Percentiles rank a stretch among this genome's conserved stretches.
phyloP scores from a whole-genome alignment of 2,797 vertebrate species.

The Lagorchestes hirsutus region DNA sequence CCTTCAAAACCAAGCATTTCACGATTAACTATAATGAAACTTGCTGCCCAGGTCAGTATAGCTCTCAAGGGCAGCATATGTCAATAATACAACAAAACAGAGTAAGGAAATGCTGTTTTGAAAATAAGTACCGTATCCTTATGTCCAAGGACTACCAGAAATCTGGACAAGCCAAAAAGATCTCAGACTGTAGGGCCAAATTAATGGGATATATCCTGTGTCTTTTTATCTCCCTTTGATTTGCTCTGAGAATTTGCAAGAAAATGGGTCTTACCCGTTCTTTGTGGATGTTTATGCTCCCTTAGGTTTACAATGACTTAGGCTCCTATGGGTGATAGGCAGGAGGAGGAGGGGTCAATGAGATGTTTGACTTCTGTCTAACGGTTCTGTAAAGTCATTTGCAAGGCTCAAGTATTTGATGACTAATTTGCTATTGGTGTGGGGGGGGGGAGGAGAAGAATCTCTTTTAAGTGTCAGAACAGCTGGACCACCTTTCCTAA shows the following conservation, averaged over 20 bases:
- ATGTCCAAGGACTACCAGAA: neutral
- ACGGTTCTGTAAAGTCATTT: conserved; percentile 9
- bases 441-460: neutral
- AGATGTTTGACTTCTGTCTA: neutral
- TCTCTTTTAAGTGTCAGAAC: conserved; percentile 6
- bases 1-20: neutral
- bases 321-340: neutral
- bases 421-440: conserved; percentile 4
- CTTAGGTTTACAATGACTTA: neutral
- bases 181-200: neutral
- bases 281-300: neutral
- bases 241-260: neutral
- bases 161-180: neutral
- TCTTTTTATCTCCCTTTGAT: neutral
- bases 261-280: neutral
- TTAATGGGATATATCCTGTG: neutral
- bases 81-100: neutral
- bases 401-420: neutral
- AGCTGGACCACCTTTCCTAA: neutral
- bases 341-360: neutral
- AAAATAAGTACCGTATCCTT: neutral
- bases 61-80: neutral
- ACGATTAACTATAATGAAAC: conserved; percentile 4
- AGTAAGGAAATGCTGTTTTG: accelerated
- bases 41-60: neutral